Conservation (phyloP, 2,797 vertebrate species). For the Gorsachius magnificus region DNA sequence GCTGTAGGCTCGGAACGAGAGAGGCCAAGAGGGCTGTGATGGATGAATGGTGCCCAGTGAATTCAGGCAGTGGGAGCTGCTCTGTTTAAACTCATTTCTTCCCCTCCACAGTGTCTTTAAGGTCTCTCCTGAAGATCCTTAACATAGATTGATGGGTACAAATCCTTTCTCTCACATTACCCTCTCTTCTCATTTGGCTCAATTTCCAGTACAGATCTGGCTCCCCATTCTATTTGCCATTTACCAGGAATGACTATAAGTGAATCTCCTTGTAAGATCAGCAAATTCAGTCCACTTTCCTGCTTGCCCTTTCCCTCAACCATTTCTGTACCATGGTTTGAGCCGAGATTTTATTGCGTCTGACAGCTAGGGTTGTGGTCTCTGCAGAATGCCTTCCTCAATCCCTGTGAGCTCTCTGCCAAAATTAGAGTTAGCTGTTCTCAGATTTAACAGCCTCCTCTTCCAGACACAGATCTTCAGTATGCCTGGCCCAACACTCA, state of each 20-base stretch:
- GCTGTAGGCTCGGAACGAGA: not conserved
- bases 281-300: slow-evolving; percentile 1
- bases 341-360: slow-evolving; percentile 17
- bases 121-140: not conserved
- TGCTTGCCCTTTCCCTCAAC: not conserved
- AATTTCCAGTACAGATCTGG: not conserved
- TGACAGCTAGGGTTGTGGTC: slow-evolving; percentile 18
- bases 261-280: slow-evolving; percentile 14
- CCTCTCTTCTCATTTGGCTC: not conserved
- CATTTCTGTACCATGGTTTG: not conserved
- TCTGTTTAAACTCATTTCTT: not conserved
- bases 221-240: not conserved
- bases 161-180: not conserved
- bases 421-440: not conserved
- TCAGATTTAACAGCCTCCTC: slow-evolving; percentile 3
- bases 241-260: not conserved
- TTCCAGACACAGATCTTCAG: not conserved
- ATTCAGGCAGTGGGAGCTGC: not conserved
- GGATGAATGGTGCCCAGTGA: not conserved
- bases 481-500: not conserved
- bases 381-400: slow-evolving; percentile 15
- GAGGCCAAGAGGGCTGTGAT: not conserved
- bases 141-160: not conserved
- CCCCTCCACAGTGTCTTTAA: not conserved
- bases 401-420: not conserved